Conservation (phyloP, 2,888 invertebrate species). For the Hipparchia sbordonii region DNA sequence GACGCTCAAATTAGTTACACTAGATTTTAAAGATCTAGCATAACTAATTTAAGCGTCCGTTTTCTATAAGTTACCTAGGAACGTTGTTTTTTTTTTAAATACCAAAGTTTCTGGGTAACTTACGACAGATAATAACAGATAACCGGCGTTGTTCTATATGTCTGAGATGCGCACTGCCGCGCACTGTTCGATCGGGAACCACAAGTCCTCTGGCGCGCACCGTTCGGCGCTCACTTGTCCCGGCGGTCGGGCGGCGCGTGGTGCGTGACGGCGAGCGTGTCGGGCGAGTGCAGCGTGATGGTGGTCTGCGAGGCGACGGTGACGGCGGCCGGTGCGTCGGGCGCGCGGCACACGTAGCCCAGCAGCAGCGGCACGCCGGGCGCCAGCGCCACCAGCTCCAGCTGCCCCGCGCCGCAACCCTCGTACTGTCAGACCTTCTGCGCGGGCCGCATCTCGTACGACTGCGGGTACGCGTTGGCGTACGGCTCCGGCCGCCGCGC, state of each 20-base stretch:
- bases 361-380: constrained; percentile 71
- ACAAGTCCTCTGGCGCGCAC: neutral
- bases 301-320: constrained; percentile 73
- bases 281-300: constrained; percentile 73
- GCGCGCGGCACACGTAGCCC: constrained; percentile 64
- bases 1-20: too few species aligned
- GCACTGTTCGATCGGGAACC: too few species aligned
- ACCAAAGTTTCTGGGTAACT: too few species aligned
- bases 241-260: constrained; percentile 41
- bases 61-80: too few species aligned
- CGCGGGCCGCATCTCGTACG: constrained; percentile 88
- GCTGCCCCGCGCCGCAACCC: constrained; percentile 61
- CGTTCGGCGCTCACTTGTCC: constrained; percentile 46
- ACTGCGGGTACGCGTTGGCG: constrained; percentile 88
- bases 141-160: too few species aligned
- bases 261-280: constrained; percentile 54
- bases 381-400: constrained; percentile 68
- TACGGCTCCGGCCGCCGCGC: constrained; percentile 84
- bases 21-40: too few species aligned
- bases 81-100: too few species aligned
- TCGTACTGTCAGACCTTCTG: constrained; percentile 85
- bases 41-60: too few species aligned
- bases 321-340: constrained; percentile 39
- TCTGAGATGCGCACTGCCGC: too few species aligned
- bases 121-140: too few species aligned